Evolutionary conservation across 2,113 vertebrate species (phyloP).

Genomic region (Sialia sialis): DNA sequence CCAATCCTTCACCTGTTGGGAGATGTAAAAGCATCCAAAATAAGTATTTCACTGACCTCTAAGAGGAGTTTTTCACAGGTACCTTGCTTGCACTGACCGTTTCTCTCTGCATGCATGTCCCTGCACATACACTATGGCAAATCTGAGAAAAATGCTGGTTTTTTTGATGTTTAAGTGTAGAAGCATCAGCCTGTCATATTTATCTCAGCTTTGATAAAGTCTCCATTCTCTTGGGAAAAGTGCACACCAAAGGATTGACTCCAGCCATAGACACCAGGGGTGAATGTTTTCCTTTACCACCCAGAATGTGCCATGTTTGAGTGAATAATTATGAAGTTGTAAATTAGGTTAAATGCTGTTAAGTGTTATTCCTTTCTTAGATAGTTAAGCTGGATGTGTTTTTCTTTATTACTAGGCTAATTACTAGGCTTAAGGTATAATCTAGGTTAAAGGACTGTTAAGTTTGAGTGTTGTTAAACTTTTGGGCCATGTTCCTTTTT

Average conservation of each 20-base stretch:
- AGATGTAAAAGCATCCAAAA: background rate
- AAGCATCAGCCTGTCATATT: background rate
- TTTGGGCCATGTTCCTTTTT: background rate
- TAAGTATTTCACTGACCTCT: background rate
- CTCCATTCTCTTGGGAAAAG: background rate
- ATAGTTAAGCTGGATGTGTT: background rate
- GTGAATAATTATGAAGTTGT: background rate
- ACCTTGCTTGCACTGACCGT: background rate
- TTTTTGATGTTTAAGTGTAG: background rate
- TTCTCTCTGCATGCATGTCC: background rate
- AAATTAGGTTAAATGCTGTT: background rate
- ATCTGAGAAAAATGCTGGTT: background rate
- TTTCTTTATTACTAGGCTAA: background rate
- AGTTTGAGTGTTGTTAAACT: background rate
- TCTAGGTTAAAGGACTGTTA: background rate
- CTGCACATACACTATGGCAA: background rate
- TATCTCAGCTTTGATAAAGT: background rate
- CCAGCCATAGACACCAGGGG: background rate
- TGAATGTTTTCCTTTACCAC: background rate
- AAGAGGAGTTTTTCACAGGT: background rate
- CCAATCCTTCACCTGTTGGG: fast-evolving
- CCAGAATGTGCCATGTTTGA: background rate
- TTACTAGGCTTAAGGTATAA: background rate
- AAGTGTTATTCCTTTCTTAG: background rate
- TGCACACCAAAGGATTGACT: background rate